Evolutionary conservation across 2,888 invertebrate genomes (phyloP), one percentile per base, ranked within the genome.

Genomic region (Pheosia gnoma): DNA sequence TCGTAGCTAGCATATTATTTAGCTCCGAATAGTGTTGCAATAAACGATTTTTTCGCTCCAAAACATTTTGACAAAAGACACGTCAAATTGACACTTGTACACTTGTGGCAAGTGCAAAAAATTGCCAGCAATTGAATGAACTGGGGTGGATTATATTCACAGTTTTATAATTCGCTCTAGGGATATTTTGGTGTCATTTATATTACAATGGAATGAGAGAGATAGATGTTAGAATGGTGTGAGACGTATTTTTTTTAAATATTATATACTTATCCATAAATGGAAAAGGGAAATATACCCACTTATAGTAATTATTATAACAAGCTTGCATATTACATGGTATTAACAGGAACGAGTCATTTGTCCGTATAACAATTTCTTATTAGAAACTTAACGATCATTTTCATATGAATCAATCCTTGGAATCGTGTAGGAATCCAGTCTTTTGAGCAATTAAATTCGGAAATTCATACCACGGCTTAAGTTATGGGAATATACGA

Each of bases 21-120:
- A 55, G 72, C 67, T 68, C 65, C 69, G 69, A 79, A 79, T 77
- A 73, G 81, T 67, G 73, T 69, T 75, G 81, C 77, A 85, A 86
- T 85, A 85, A 83, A 81, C 81, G 78, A 84, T 87, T 87, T 84
- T 85, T 84, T 85, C 89, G 88, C 89, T 88, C 77, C 85, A 82
- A 82, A 86, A 84, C 84, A 77, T 81, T 76, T 75, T 68, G 74
- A 90, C 87, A 90, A 88, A 81, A 80, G 83, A 74, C 65, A 63
- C 71, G 71, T 81, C 79, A 80, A 87, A 90, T 87, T 90, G 89
- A 87, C 89, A 89, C 86, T 84, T 65, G 71, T 74, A 74, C 79
- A 81, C 80, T 86, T 84, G 86, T 78, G 83, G 85, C 86, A 82
- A 86, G 86, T 87, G 86, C 25, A 83, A 74, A 80, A 82, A 82